Conservation (phyloP, 2,888 invertebrate species). For the Dryomyza anilis region DNA sequence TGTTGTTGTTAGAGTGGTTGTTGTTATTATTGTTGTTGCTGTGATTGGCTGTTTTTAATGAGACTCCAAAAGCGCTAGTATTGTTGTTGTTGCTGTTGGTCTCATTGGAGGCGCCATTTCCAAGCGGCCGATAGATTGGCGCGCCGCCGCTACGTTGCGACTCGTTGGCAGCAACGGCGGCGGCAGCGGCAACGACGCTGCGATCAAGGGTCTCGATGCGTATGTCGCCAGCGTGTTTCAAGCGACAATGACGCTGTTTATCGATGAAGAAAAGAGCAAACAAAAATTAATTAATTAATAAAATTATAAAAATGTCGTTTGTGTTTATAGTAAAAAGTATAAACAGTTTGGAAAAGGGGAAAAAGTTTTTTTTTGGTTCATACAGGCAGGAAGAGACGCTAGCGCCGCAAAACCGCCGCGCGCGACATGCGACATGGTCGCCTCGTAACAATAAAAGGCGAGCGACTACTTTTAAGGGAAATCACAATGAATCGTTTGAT, state of each 20-base stretch:
- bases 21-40: conserved; percentile 35
- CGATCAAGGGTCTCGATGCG: conserved; percentile 67
- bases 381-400: no score
- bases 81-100: conserved; percentile 34
- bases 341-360: background rate
- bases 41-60: no score
- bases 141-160: conserved; percentile 39
- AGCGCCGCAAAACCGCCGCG: no score
- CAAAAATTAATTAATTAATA: background rate
- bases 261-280: conserved; percentile 18
- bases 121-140: conserved; percentile 56
- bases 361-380: no score
- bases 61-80: conserved; percentile 34
- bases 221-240: conserved; percentile 78
- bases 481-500: no score
- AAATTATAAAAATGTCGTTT: no score
- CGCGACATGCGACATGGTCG: no score
- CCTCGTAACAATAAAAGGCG: background rate
- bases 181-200: conserved; percentile 37
- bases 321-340: background rate
- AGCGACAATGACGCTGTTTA: conserved; percentile 75
- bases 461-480: background rate
- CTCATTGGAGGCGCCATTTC: conserved; percentile 48
- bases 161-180: no score
- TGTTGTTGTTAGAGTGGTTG: conserved; percentile 36